Percentiles rank a stretch among this genome's conserved stretches.
These are phyloP conservation scores for Helicolenus hilgendorfi DNA, from an alignment of 2,797 vertebrate species.

Conservation along the genomic window DNA sequence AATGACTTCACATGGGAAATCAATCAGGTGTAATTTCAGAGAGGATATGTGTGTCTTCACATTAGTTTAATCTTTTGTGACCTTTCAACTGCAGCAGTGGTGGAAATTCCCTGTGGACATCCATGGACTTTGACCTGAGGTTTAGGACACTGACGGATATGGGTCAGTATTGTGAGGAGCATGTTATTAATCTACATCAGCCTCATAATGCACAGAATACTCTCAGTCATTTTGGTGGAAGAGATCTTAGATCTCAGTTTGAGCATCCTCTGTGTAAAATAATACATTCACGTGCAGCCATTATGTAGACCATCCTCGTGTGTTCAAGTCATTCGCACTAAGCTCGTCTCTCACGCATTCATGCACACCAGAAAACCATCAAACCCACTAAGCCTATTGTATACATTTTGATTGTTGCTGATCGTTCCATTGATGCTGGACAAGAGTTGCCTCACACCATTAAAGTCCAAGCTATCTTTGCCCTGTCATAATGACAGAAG, in stretches of 20 bases:
- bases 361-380: constrained; percentile 44
- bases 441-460: constrained; percentile 51
- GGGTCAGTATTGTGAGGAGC: background rate
- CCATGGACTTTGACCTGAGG: constrained; percentile 20
- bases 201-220: background rate
- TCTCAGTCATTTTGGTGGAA: background rate
- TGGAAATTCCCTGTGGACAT: constrained; percentile 53
- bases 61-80: constrained; percentile 66
- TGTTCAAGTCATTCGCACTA: background rate
- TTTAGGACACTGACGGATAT: constrained; percentile 29
- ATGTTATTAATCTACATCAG: constrained; percentile 1
- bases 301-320: background rate
- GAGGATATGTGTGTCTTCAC: constrained; percentile 3
- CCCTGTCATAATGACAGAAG: constrained; percentile 82
- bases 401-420: constrained; percentile 42
- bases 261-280: background rate
- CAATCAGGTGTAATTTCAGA: background rate
- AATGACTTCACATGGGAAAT: background rate
- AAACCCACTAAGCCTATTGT: constrained; percentile 30
- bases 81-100: constrained; percentile 54
- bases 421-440: constrained; percentile 62
- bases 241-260: background rate
- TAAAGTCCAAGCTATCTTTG: constrained; percentile 84
- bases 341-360: background rate
- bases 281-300: background rate